A percentile compares a stretch with the other conserved stretches of the same genome.
phyloP scores from a whole-genome alignment of 2,113 vertebrate genomes.

The Sisor rabdophorus region DNA sequence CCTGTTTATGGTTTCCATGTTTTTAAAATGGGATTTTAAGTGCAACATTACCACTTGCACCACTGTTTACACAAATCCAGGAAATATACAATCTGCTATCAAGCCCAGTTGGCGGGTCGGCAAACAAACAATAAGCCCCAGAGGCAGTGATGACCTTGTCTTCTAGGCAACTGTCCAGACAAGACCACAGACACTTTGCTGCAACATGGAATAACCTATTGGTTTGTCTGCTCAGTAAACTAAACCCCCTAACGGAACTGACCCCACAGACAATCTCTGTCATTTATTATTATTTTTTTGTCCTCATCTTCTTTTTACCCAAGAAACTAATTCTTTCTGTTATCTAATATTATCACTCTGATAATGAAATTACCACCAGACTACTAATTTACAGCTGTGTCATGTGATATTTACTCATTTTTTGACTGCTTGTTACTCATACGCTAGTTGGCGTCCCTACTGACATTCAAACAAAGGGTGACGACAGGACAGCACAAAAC shows the following conservation, averaged over 20 bases:
- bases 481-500: constrained; percentile 7
- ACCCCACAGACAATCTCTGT: no score
- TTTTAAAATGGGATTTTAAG: neutral
- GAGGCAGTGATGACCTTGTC: no score
- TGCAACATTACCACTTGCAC: neutral
- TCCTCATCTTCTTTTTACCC: neutral
- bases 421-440: constrained; percentile 3
- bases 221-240: no score
- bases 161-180: no score
- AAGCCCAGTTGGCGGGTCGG: no score
- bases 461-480: constrained; percentile 29
- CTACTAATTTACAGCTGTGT: neutral
- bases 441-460: constrained; percentile 2
- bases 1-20: neutral
- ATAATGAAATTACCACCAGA: neutral
- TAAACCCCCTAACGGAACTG: no score
- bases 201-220: no score
- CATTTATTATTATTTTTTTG: neutral
- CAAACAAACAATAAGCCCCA: no score
- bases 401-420: constrained; percentile 15
- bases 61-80: neutral
- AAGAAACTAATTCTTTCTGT: neutral
- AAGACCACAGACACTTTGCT: no score
- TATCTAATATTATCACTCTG: neutral
- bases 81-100: neutral